Evolutionary conservation across 1,140 invertebrate genomes (phyloP).

Genomic region (Lepidurus arcticus): DNA sequence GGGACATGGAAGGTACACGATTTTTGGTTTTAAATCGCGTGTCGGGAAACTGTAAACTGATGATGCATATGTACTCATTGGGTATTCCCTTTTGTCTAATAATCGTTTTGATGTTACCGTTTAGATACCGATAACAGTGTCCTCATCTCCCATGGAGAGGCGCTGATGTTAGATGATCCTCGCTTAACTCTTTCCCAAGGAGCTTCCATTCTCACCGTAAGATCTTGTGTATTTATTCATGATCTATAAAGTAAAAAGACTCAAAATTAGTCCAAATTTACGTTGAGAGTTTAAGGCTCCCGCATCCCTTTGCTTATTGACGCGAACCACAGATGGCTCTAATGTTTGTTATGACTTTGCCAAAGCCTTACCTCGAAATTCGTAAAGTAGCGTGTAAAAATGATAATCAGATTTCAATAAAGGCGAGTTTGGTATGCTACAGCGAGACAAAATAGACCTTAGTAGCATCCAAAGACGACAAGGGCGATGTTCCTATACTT

Average conservation of each 20-base stretch:
- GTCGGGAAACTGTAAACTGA: background rate
- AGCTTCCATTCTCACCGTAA: background rate
- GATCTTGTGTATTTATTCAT: background rate
- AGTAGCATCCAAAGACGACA: too few relatives aligned
- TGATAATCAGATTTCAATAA: too few relatives aligned
- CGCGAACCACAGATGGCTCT: too few relatives aligned
- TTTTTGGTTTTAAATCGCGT: background rate
- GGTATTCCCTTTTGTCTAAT: background rate
- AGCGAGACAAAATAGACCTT: too few relatives aligned
- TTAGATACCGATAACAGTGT: background rate
- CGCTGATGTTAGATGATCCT: slow-evolving; percentile 5
- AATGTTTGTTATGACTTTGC: too few relatives aligned
- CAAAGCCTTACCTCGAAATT: too few relatives aligned
- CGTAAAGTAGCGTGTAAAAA: too few relatives aligned
- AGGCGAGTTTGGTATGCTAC: too few relatives aligned
- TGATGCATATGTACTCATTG: background rate
- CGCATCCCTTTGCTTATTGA: too few relatives aligned
- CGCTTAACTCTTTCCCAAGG: background rate
- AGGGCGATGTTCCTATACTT: too few relatives aligned
- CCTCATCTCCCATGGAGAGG: slow-evolving; percentile 1
- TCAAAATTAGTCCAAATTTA: background rate
- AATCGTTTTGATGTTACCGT: background rate
- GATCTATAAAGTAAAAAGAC: background rate
- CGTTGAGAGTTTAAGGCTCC: background rate
- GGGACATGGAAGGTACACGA: background rate